A percentile compares a stretch with the other conserved stretches of the same genome.
Conservation (phyloP, 2,888 invertebrate genomes). For the Pyrrhosoma nymphula region DNA sequence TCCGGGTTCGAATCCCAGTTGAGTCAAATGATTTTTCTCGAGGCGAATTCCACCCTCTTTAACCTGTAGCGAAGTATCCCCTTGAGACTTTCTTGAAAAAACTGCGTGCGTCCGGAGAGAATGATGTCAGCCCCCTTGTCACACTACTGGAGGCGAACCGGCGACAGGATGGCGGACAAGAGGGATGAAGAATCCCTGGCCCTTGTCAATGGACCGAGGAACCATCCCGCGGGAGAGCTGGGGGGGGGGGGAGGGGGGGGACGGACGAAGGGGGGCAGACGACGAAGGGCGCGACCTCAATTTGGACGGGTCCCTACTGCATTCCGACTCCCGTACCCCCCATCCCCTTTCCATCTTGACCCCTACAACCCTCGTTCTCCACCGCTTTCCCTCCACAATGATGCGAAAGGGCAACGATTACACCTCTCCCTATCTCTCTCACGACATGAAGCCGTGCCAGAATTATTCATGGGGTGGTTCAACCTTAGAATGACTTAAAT, state of each 20-base stretch:
- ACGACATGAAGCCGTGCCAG: too few species aligned
- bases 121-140: not conserved
- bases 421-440: not conserved
- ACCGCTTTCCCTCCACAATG: not conserved
- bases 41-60: too few species aligned
- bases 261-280: not conserved
- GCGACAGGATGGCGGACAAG: not conserved
- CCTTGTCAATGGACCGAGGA: not conserved
- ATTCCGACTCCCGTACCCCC: not conserved
- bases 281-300: conserved; percentile 18
- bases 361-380: not conserved
- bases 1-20: too few species aligned
- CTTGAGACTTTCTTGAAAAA: too few species aligned
- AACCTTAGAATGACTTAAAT: too few species aligned
- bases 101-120: not conserved
- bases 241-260: not conserved
- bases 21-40: too few species aligned
- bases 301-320: not conserved
- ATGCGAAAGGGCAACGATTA: not conserved
- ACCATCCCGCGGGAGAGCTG: not conserved
- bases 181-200: not conserved
- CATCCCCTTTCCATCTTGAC: too few species aligned
- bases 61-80: too few species aligned
- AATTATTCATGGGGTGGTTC: too few species aligned
- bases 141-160: not conserved